Base-by-base conservation (phyloP, 2,797 vertebrate species). In the Coendou prehensilis region DNA sequence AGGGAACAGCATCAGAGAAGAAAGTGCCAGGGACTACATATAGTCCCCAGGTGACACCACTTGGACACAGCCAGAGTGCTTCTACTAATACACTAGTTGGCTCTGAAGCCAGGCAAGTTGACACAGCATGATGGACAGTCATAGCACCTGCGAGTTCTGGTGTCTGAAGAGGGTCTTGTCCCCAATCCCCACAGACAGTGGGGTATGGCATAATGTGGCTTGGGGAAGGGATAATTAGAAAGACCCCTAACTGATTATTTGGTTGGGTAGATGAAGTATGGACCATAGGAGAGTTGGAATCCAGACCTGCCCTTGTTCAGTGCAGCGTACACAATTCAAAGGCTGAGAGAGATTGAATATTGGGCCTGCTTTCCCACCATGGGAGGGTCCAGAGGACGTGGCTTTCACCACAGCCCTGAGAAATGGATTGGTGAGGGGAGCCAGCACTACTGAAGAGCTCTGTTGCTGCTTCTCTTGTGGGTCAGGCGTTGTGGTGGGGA, bases 221-320 rank as follows among this genome's bases (percentile, higher is more conserved):
- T 2, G 2, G 33, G 30, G 37, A 6, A 8, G n/a, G 1, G 28
- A 1, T 0, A 17, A 6, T 6, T 3, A 10, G 61, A 6, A 47
- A 14, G 45, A 10, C 8, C 47, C 3, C 30, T 4, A 13, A 20
- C 3, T 11, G 30, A 28, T 30, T 22, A 6, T 4, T 23, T 11
- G 37, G 18, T 9, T 7, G 20, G 2, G 18, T 20, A 26, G n/a
- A 2, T 47, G 79, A 82, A 69, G n/a, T 13, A 4, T 2, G 9
- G 45, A 13, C 30, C 22, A 14, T 5, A 30, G 9, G 59, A 54
- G 37, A 26, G 63, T 3, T 7, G 50, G 50, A n/a, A 56, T 37
- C 26, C 23, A 78, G 23, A 9, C 14, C 6, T n/a, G 0, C 0
- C 13, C 14, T 8, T 10, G 14, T 28, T 80, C 41, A 11, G 37